Percentiles rank a stretch among this genome's conserved stretches.
phyloP scores from a whole-genome alignment of 2,888 invertebrate genomes.

The Leptopilina drosophilae region DNA sequence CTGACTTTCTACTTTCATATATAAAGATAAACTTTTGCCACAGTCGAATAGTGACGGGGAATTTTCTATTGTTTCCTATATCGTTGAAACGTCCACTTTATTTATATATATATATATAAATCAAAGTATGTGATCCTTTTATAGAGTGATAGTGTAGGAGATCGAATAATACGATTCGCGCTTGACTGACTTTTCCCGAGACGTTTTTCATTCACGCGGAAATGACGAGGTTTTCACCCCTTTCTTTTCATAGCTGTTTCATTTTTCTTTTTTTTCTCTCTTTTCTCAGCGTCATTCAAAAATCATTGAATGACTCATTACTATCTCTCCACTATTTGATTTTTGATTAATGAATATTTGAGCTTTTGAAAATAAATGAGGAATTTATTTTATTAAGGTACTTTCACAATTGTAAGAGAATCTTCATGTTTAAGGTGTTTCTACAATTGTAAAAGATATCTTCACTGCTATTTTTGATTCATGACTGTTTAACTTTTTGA shows the following conservation, averaged over 20 bases:
- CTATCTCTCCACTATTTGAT: slow-evolving; percentile 3
- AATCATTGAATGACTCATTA: slow-evolving; percentile 28
- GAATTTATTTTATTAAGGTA: no score
- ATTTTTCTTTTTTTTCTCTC: neutral
- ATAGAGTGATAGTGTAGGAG: slow-evolving; percentile 13
- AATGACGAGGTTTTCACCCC: slow-evolving; percentile 35
- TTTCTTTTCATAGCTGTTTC: slow-evolving; percentile 6
- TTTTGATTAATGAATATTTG: slow-evolving; percentile 19
- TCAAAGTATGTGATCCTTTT: slow-evolving; percentile 13
- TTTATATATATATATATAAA: no score
- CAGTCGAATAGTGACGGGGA: neutral
- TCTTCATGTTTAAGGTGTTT: no score
- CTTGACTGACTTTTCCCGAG: slow-evolving; percentile 63
- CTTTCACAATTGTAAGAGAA: no score
- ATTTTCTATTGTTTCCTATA: slow-evolving; percentile 25
- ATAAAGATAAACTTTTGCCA: slow-evolving; percentile 18
- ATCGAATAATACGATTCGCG: slow-evolving; percentile 57
- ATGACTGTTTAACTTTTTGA: no score
- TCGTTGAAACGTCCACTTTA: neutral
- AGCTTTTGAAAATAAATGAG: no score
- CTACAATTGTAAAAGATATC: no score
- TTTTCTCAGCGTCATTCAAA: neutral
- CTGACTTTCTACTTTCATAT: slow-evolving; percentile 5
- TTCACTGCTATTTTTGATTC: no score
- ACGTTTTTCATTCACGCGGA: slow-evolving; percentile 59